Evolutionary conservation across 2,888 invertebrate species (phyloP), one percentile per base, ranked within the genome.

Genomic region (Drosophila subsilvestris): DNA sequence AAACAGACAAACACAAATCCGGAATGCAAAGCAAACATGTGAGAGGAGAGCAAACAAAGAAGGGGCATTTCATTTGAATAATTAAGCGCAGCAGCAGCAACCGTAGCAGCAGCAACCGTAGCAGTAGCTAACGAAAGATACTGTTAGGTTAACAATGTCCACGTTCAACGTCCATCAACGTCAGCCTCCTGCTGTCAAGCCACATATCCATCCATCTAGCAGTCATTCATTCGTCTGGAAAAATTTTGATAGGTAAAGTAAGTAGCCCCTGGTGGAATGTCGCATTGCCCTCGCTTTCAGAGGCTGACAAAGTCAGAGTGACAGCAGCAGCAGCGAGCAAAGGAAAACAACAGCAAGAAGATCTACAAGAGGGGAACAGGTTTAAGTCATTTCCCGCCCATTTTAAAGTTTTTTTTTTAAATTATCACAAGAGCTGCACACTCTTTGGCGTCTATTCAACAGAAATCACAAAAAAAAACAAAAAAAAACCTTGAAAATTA

Each of bases 1-100:
- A 62, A 70, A 60, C 54, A 75, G 51, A 50, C 58, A 75, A 60
- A 60, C 51, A 47, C 65, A 76, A 55, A 67, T 72, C 62, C 70
- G 37, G 67, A 55, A 61, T 57, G 67, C 67, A 66, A 62, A 71
- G 69, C 63, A 74, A 58, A 74, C 69, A 69, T 59, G 50, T 49
- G 53, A 54, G 54, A 60, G 44, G 20, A 48, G 32, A 44, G 58
- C 58, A 68, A 72, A 63, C 63, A 58, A 55, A 18, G 48, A 59
- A 43, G 60, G 32, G 32, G 71, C 68, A 69, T 60, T 80, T 71
- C 68, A 74, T 78, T 73, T 82, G 55, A 86, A 78, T 86, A 84
- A 78, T 85, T 76, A 79, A 77, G 62, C 68, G 56, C 44, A 56
- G 57, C 51, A 63, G 72, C 37, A 37, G 37, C 14, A n/a, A n/a